phyloP scores from a whole-genome alignment of 2,888 invertebrate genomes.

The Rotaria magnacalcarata region DNA sequence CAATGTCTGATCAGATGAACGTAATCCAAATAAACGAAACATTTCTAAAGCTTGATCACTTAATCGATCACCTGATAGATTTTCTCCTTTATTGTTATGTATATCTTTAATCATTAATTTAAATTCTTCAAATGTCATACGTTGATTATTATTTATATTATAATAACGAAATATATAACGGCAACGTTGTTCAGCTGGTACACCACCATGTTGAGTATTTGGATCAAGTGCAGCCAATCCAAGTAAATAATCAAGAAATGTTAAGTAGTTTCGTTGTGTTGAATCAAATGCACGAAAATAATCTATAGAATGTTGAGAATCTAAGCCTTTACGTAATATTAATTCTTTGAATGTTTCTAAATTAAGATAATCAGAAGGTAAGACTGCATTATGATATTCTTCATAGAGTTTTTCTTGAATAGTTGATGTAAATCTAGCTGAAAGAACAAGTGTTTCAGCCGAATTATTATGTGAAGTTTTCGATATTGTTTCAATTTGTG shows the following conservation, averaged over 20 bases:
- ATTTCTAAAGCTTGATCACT: background rate
- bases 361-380: slow-evolving; percentile 10
- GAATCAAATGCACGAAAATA: slow-evolving; percentile 34
- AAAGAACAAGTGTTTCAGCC: background rate
- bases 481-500: slow-evolving; percentile 16
- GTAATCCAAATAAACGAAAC: slow-evolving; percentile 42
- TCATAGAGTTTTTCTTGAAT: slow-evolving; percentile 26
- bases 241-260: slow-evolving; percentile 56
- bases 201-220: slow-evolving; percentile 66
- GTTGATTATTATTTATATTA: slow-evolving; percentile 51
- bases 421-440: background rate
- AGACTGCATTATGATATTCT: background rate
- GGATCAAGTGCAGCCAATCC: slow-evolving; percentile 69
- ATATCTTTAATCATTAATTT: slow-evolving; percentile 52
- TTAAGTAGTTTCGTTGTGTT: slow-evolving; percentile 29
- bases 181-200: slow-evolving; percentile 68
- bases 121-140: slow-evolving; percentile 64
- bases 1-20: slow-evolving; percentile 47
- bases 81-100: background rate
- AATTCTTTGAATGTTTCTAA: background rate
- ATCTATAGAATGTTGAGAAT: background rate
- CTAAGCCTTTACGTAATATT: background rate
- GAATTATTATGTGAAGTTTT: background rate
- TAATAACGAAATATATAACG: slow-evolving; percentile 69
- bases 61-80: background rate